A percentile compares a stretch with the other conserved stretches of the same genome.
phyloP scores from a whole-genome alignment of 2,888 invertebrate genomes.

The Orthosia gracilis region DNA sequence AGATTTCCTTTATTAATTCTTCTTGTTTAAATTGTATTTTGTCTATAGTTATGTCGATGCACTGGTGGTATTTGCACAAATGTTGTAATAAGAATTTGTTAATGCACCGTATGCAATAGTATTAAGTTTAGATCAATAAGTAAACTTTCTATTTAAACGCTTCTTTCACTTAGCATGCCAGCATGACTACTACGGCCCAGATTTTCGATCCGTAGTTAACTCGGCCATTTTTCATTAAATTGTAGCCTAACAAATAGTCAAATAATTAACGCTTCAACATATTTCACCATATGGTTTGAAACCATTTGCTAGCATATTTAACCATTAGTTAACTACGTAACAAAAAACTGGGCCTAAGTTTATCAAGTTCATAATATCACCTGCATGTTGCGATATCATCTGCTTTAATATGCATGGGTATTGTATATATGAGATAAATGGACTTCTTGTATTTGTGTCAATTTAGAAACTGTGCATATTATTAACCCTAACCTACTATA shows the following conservation, averaged over 20 bases:
- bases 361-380: slow-evolving; percentile 8
- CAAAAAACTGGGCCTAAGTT: not conserved
- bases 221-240: not conserved
- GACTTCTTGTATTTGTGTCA: not conserved
- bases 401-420: slow-evolving; percentile 16
- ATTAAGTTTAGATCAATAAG: slow-evolving; percentile 12
- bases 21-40: not conserved
- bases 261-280: too few species aligned
- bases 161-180: slow-evolving; percentile 24
- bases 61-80: slow-evolving; percentile 5
- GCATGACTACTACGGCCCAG: not conserved
- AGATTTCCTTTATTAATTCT: not conserved
- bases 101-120: slow-evolving; percentile 12
- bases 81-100: slow-evolving; percentile 11
- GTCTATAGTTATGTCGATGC: slow-evolving; percentile 7
- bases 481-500: not conserved
- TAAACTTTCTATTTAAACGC: not conserved
- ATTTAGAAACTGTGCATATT: not conserved
- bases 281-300: too few species aligned
- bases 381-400: slow-evolving; percentile 37
- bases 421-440: not conserved
- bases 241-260: too few species aligned
- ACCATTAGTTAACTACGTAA: too few species aligned
- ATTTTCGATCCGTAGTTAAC: too few species aligned
- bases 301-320: too few species aligned